Conservation (phyloP, 1,140 invertebrate genomes). For the Zaprionus lachaisei region DNA sequence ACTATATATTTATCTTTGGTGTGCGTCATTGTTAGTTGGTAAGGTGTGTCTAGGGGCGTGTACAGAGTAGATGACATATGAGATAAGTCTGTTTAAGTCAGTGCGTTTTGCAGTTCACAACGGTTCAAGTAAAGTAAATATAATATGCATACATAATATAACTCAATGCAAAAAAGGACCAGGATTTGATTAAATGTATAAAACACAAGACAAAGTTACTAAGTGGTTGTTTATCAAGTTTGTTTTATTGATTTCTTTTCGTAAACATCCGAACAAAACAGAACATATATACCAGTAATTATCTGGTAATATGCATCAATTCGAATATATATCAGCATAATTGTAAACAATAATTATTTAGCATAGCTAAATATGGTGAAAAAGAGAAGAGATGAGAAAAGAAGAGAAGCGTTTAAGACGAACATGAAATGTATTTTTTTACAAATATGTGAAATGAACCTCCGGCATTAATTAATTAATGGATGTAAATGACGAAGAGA, state of each 20-base stretch:
- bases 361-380: conserved; percentile 70
- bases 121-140: conserved; percentile 31
- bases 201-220: conserved; percentile 11
- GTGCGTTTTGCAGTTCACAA: conserved; percentile 30
- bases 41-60: conserved; percentile 33
- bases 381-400: conserved; percentile 5
- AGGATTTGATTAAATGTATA: conserved; percentile 77
- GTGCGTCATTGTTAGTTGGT: conserved; percentile 67
- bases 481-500: conserved; percentile 41
- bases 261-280: conserved; percentile 24
- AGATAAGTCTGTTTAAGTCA: conserved; percentile 43
- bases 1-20: conserved; percentile 37
- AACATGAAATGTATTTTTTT: conserved; percentile 78
- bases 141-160: conserved; percentile 2
- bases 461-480: conserved; percentile 70
- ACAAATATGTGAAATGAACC: conserved; percentile 77
- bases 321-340: conserved; percentile 66
- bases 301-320: conserved; percentile 56
- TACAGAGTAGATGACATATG: conserved; percentile 38
- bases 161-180: conserved; percentile 51
- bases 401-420: conserved; percentile 33
- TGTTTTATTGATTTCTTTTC: conserved; percentile 43
- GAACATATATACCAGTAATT: conserved; percentile 32
- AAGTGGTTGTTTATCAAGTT: conserved; percentile 9
- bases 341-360: conserved; percentile 75